A percentile compares a stretch with the other conserved stretches of the same genome.
These are phyloP conservation scores for Sitodiplosis mosellana DNA, from an alignment of 1,140 invertebrate genomes.

Conservation along the genomic window DNA sequence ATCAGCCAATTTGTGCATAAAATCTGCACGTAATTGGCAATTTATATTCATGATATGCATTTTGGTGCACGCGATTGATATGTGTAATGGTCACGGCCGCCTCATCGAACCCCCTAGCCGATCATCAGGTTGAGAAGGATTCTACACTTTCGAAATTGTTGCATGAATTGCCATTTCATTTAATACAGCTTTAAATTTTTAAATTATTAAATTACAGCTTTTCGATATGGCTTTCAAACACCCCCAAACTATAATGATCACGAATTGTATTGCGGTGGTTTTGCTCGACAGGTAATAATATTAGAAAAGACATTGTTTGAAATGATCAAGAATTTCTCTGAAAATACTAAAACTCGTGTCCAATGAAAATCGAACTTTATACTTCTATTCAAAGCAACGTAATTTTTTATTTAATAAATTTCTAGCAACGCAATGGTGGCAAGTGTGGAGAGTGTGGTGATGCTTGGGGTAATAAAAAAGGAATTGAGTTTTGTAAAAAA, in stretches of 20 bases:
- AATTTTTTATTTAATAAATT: too few relatives aligned
- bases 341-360: too few relatives aligned
- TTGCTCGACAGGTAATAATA: conserved; percentile 57
- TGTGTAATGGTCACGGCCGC: conserved; percentile 43
- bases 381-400: too few relatives aligned
- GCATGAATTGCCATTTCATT: conserved; percentile 19
- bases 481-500: not conserved
- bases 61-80: not conserved
- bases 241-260: conserved; percentile 75
- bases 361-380: too few relatives aligned
- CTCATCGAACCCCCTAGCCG: conserved; percentile 70
- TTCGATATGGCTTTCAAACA: conserved; percentile 53
- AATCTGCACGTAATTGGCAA: too few relatives aligned
- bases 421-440: conserved; percentile 48
- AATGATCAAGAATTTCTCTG: too few relatives aligned
- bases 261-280: conserved; percentile 76
- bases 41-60: not conserved
- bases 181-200: too few relatives aligned
- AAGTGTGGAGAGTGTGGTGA: conserved; percentile 83
- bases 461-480: conserved; percentile 40
- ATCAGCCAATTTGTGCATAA: too few relatives aligned
- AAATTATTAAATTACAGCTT: too few relatives aligned
- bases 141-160: conserved; percentile 62
- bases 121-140: too few relatives aligned
- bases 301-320: too few relatives aligned